Percentiles rank a stretch among this genome's conserved stretches.
Conservation (phyloP, 2,888 invertebrate genomes). For the Stenotaenia linearis region DNA sequence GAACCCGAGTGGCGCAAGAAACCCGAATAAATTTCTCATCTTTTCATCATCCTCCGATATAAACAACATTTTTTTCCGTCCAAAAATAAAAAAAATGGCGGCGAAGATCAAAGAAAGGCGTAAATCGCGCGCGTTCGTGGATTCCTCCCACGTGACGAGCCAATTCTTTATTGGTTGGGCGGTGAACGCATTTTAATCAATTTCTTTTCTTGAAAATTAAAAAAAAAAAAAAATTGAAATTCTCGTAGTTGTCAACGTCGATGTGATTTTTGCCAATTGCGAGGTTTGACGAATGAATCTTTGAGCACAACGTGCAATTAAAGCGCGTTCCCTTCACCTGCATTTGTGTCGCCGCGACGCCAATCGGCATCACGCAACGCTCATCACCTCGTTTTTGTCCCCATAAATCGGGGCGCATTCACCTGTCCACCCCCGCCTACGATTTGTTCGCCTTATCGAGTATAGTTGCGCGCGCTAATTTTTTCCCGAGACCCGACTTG, state of each 20-base stretch:
- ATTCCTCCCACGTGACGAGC: slow-evolving; percentile 24
- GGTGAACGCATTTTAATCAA: slow-evolving; percentile 18
- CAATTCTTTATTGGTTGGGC: slow-evolving; percentile 24
- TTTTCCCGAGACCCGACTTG: slow-evolving; percentile 20
- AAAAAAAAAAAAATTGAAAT: background rate
- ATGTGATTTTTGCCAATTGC: background rate
- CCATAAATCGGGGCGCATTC: slow-evolving; percentile 21
- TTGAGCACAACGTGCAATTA: background rate
- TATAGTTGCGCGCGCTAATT: slow-evolving; percentile 14
- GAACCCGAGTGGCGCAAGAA: background rate
- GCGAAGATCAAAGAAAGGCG: slow-evolving; percentile 9
- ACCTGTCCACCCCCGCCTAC: slow-evolving; percentile 20
- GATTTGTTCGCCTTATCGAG: slow-evolving; percentile 26
- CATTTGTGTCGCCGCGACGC: slow-evolving; percentile 2
- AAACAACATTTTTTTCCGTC: background rate
- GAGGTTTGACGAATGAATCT: background rate
- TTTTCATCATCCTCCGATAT: background rate
- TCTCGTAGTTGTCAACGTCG: background rate
- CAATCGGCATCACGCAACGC: slow-evolving; percentile 17
- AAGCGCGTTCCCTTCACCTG: slow-evolving; percentile 10
- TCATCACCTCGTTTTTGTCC: slow-evolving; percentile 16
- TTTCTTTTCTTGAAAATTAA: background rate
- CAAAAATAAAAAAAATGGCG: background rate
- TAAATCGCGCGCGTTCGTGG: slow-evolving; percentile 1
- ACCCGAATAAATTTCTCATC: background rate